Conservation (phyloP, 2,797 vertebrate genomes). For the Leontocebus nigricollis region DNA sequence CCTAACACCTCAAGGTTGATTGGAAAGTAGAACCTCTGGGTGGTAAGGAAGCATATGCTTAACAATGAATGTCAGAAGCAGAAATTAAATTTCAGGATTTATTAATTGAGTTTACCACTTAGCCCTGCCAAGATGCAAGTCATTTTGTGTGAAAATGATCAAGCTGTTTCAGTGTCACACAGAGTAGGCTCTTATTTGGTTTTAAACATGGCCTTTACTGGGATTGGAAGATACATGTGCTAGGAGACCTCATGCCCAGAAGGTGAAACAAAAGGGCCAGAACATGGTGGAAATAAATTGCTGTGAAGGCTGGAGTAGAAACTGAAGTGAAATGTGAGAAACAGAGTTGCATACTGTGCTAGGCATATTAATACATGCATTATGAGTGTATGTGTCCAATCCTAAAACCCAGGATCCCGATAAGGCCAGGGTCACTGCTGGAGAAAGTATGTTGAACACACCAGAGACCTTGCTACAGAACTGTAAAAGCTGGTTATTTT, state of each 20-base stretch:
- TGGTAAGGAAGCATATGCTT: neutral
- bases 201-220: constrained; percentile 31
- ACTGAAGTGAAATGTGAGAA: neutral
- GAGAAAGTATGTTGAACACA: neutral
- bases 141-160: constrained; percentile 29
- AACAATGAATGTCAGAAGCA: neutral
- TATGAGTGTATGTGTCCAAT: neutral
- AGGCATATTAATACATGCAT: fast-evolving
- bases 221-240: neutral
- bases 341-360: neutral
- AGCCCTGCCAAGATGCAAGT: constrained; percentile 50
- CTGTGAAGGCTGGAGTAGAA: neutral
- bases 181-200: constrained; percentile 17
- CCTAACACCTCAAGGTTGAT: neutral
- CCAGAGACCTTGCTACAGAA: neutral
- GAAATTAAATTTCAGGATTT: constrained; percentile 63
- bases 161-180: constrained; percentile 40
- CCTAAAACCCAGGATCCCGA: neutral
- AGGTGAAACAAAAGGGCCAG: neutral
- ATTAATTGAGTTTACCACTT: constrained; percentile 65
- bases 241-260: neutral
- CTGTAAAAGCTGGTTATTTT: neutral
- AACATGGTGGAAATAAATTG: neutral
- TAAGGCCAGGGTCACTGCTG: neutral
- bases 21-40: constrained; percentile 27